phyloP scores from a whole-genome alignment of 1,140 invertebrate genomes.

The Rhynchophorus ferrugineus region DNA sequence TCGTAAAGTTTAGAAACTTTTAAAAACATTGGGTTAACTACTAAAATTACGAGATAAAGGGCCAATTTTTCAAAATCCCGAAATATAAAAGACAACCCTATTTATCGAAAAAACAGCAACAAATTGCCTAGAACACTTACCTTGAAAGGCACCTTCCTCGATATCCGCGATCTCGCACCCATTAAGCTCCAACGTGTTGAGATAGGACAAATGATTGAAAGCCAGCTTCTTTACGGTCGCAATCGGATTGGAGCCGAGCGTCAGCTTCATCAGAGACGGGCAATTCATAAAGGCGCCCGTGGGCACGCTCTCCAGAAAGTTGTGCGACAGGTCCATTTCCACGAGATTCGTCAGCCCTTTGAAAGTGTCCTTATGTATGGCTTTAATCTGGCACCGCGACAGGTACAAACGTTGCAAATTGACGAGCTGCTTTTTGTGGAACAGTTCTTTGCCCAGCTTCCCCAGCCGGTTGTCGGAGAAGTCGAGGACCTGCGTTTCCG shows the following conservation, averaged over 20 bases:
- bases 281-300: constrained; percentile 68
- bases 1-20: too few relatives aligned
- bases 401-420: constrained; percentile 83
- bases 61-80: too few relatives aligned
- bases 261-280: constrained; percentile 71
- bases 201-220: constrained; percentile 65
- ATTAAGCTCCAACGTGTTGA: constrained; percentile 75
- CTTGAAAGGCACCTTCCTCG: constrained; percentile 73
- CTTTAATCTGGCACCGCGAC: constrained; percentile 63
- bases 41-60: too few relatives aligned
- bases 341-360: constrained; percentile 78
- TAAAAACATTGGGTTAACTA: too few relatives aligned
- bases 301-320: constrained; percentile 68
- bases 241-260: constrained; percentile 75
- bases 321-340: constrained; percentile 79
- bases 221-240: constrained; percentile 59
- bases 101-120: too few relatives aligned
- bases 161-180: constrained; percentile 68
- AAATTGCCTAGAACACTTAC: too few relatives aligned
- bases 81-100: too few relatives aligned
- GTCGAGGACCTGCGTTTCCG: constrained; percentile 83
- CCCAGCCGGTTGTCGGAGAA: constrained; percentile 75
- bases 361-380: constrained; percentile 71
- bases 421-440: constrained; percentile 67
- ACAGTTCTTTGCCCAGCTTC: constrained; percentile 64